A percentile compares a stretch with the other conserved stretches of the same genome.
phyloP scores from a whole-genome alignment of 1,140 invertebrate species.

The Drosophila sechellia region DNA sequence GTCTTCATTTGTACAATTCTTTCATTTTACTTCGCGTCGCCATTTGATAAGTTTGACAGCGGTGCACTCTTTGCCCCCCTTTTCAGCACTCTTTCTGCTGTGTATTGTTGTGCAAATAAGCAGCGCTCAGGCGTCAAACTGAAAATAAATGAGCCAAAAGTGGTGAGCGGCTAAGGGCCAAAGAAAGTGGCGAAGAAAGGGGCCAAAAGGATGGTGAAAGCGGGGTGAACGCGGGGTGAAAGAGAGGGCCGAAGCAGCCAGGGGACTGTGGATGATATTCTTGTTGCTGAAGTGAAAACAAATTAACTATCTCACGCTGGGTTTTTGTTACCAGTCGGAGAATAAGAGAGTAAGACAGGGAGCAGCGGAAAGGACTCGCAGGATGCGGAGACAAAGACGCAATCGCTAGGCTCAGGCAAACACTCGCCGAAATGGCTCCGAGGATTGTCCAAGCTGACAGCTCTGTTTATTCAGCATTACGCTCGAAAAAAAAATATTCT shows the following conservation, averaged over 20 bases:
- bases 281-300: constrained; percentile 80
- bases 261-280: constrained; percentile 50
- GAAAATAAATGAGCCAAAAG: constrained; percentile 82
- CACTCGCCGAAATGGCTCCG: constrained; percentile 57
- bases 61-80: constrained; percentile 19
- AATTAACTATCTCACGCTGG: constrained; percentile 82
- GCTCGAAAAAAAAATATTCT: constrained; percentile 3
- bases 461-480: constrained; percentile 60
- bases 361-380: not conserved
- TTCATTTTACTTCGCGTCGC: constrained; percentile 64
- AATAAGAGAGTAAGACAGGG: constrained; percentile 6
- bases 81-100: constrained; percentile 10
- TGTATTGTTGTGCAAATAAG: constrained; percentile 77
- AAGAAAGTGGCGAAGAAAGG: constrained; percentile 11
- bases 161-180: constrained; percentile 44
- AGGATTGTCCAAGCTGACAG: constrained; percentile 51
- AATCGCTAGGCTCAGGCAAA: constrained; percentile 51
- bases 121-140: constrained; percentile 79
- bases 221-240: not conserved
- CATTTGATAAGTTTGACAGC: constrained; percentile 81
- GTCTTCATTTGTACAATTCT: constrained; percentile 43
- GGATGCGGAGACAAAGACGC: constrained; percentile 29
- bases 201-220: not conserved
- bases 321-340: constrained; percentile 56
- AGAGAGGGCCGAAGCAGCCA: not conserved